Evolutionary conservation across 2,888 invertebrate genomes (phyloP).

Genomic region (Tenthredo distinguenda): DNA sequence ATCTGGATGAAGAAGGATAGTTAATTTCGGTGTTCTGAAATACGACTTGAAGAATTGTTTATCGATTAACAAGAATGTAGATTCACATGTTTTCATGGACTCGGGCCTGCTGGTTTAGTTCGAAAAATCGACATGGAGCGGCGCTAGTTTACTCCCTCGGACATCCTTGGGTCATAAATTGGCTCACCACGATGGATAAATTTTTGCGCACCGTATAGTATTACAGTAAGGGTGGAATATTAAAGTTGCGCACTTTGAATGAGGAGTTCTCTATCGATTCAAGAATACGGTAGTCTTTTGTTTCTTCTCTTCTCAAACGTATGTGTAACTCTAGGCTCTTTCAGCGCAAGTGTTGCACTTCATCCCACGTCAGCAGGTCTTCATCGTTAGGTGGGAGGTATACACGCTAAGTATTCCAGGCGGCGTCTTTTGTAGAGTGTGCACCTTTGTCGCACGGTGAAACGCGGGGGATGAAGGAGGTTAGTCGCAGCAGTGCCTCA

Average conservation of each 20-base stretch:
- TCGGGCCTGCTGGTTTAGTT: too few relatives aligned
- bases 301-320: background rate
- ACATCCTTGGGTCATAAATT: background rate
- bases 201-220: background rate
- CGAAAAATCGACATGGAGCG: too few relatives aligned
- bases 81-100: too few relatives aligned
- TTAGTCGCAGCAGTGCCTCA: slow-evolving; percentile 49
- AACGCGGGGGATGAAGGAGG: slow-evolving; percentile 10
- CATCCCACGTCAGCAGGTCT: slow-evolving; percentile 20
- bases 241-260: background rate
- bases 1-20: too few relatives aligned
- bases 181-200: background rate
- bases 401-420: slow-evolving; percentile 41
- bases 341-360: slow-evolving; percentile 18
- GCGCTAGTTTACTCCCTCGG: background rate
- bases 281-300: background rate
- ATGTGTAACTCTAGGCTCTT: background rate
- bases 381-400: slow-evolving; percentile 23
- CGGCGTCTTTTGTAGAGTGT: slow-evolving; percentile 33
- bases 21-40: too few relatives aligned
- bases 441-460: slow-evolving; percentile 43
- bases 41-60: too few relatives aligned
- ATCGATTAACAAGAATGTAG: too few relatives aligned
- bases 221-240: background rate
- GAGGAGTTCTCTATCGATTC: background rate